Evolutionary conservation across 2,797 vertebrate genomes (phyloP).

Genomic region (Danio jaintianensis): DNA sequence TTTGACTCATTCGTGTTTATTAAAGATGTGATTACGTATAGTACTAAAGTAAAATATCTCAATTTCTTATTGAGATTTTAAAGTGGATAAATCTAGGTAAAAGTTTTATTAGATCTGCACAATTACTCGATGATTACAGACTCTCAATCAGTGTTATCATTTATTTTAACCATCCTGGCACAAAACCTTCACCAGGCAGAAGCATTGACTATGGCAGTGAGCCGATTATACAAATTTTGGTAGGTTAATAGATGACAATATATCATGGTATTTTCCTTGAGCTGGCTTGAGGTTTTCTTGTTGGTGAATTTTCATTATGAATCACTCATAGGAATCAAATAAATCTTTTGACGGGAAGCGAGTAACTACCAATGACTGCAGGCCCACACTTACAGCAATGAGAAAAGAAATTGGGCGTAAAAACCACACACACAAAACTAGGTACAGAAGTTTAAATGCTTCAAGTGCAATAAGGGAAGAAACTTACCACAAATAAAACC

Average conservation of each 20-base stretch:
- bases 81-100: too few relatives aligned
- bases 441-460: not conserved
- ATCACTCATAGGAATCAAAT: slow-evolving; percentile 4
- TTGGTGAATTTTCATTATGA: slow-evolving; percentile 4
- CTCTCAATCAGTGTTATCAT: not conserved
- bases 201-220: not conserved
- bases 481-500: not conserved
- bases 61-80: not conserved
- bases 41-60: not conserved
- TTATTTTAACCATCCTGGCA: not conserved
- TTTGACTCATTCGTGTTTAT: not conserved
- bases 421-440: not conserved
- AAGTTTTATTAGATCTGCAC: not conserved
- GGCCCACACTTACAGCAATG: not conserved
- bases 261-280: not conserved
- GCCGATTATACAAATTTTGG: not conserved
- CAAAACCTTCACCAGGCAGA: not conserved
- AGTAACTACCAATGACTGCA: not conserved
- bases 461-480: not conserved
- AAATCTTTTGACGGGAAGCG: not conserved
- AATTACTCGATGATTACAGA: not conserved
- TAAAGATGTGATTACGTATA: not conserved
- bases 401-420: not conserved
- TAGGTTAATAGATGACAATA: not conserved
- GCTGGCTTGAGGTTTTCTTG: not conserved